Conservation (phyloP, 2,113 vertebrate species). For the Potamarius usumacintae region DNA sequence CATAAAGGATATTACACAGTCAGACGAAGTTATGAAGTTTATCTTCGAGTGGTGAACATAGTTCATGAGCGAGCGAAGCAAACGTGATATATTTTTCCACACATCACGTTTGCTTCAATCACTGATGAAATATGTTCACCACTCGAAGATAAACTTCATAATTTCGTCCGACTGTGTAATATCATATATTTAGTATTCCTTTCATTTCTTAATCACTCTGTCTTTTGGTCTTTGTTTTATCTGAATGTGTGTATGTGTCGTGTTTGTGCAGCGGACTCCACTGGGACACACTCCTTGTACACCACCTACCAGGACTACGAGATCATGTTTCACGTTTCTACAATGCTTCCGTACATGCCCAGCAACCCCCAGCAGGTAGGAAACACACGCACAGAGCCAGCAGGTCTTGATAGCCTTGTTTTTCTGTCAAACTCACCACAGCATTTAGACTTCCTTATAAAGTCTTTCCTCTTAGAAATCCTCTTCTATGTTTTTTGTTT, state of each 20-base stretch:
- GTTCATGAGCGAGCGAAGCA: too few relatives aligned
- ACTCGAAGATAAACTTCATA: too few relatives aligned
- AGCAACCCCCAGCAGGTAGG: conserved; percentile 92
- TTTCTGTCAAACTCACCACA: background rate
- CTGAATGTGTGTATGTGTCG: conserved; percentile 32
- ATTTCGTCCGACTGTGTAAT: too few relatives aligned
- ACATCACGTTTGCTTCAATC: too few relatives aligned
- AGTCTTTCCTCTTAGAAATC: too few relatives aligned
- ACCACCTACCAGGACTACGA: conserved; percentile 92
- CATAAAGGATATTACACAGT: too few relatives aligned
- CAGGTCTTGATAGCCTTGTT: background rate
- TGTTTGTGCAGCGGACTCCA: conserved; percentile 82
- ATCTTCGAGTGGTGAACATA: too few relatives aligned
- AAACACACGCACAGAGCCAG: background rate
- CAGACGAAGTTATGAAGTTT: too few relatives aligned
- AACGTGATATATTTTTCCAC: too few relatives aligned
- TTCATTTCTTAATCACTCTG: too few relatives aligned
- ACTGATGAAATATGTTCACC: too few relatives aligned
- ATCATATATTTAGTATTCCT: background rate
- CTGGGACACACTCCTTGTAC: conserved; percentile 92
- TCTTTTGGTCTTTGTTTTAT: background rate
- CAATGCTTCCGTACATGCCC: conserved; percentile 93
- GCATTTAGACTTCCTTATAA: background rate
- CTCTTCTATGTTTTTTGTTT: background rate
- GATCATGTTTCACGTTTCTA: conserved; percentile 97